Conservation (phyloP, 2,888 invertebrate species). For the Hypsopygia costalis region DNA sequence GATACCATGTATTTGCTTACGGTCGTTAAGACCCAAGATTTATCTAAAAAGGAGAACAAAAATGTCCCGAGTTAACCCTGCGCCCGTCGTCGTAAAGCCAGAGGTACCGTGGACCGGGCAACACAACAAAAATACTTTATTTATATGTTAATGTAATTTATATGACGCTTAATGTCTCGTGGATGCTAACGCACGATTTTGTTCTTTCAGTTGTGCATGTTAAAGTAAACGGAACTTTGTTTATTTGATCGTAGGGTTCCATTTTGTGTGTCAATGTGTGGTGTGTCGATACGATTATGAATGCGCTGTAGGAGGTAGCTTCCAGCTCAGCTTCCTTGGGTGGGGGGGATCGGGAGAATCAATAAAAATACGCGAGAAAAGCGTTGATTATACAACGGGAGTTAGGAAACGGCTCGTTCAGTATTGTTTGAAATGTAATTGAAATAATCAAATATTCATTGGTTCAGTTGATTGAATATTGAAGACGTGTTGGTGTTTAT, state of each 20-base stretch:
- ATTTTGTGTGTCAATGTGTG: conserved; percentile 45
- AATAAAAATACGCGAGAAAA: conserved; percentile 80
- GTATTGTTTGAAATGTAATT: conserved; percentile 53
- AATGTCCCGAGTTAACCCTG: conserved; percentile 66
- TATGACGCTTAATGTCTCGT: conserved; percentile 80
- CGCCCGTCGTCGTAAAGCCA: conserved; percentile 66
- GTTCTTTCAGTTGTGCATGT: conserved; percentile 45
- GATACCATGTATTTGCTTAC: conserved; percentile 76
- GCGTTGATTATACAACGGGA: conserved; percentile 78
- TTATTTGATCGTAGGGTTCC: conserved; percentile 42
- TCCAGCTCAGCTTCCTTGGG: conserved; percentile 67
- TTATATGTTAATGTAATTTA: conserved; percentile 81
- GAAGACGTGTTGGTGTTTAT: conserved; percentile 17
- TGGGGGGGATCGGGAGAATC: conserved; percentile 64
- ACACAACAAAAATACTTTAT: conserved; percentile 79
- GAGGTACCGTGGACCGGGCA: conserved; percentile 38
- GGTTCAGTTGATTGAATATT: conserved; percentile 34
- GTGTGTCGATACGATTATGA: conserved; percentile 78
- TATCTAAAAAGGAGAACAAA: conserved; percentile 77
- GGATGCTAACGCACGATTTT: conserved; percentile 78
- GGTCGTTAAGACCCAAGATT: conserved; percentile 75
- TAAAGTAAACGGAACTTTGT: conserved; percentile 44
- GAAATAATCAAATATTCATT: conserved; percentile 42
- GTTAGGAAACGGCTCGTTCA: conserved; percentile 65
- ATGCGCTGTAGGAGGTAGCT: conserved; percentile 78